These are phyloP conservation scores for Xiphorhynchus elegans DNA, from an alignment of 2,113 vertebrate species.

Conservation along the genomic window DNA sequence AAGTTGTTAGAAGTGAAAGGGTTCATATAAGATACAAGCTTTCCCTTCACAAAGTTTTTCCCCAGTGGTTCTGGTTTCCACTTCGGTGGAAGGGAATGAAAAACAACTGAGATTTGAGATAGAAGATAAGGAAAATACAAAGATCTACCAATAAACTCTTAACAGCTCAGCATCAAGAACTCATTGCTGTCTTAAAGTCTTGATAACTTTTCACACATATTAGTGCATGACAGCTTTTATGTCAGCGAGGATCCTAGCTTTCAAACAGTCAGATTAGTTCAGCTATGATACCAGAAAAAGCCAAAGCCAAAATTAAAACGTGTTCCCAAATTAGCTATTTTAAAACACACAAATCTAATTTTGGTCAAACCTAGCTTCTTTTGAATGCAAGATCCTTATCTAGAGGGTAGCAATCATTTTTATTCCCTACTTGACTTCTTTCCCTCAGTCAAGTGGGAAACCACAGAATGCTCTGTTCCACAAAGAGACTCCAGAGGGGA, in stretches of 20 bases:
- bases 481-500: neutral
- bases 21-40: neutral
- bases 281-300: neutral
- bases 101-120: neutral
- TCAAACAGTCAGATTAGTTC: neutral
- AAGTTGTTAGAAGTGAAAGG: neutral
- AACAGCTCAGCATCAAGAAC: neutral
- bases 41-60: neutral
- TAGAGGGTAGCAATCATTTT: neutral
- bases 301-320: neutral
- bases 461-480: neutral
- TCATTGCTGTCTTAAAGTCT: neutral
- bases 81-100: neutral
- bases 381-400: neutral
- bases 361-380: neutral
- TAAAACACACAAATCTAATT: neutral
- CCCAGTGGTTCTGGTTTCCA: neutral
- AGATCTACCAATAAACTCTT: neutral
- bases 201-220: neutral
- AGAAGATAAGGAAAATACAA: neutral
- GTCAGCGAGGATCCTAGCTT: neutral
- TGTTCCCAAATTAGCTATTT: neutral
- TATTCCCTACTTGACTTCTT: neutral
- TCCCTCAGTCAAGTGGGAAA: neutral
- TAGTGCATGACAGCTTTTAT: neutral